Base-by-base conservation (phyloP, 2,888 invertebrate species). In the Muscina levida region DNA sequence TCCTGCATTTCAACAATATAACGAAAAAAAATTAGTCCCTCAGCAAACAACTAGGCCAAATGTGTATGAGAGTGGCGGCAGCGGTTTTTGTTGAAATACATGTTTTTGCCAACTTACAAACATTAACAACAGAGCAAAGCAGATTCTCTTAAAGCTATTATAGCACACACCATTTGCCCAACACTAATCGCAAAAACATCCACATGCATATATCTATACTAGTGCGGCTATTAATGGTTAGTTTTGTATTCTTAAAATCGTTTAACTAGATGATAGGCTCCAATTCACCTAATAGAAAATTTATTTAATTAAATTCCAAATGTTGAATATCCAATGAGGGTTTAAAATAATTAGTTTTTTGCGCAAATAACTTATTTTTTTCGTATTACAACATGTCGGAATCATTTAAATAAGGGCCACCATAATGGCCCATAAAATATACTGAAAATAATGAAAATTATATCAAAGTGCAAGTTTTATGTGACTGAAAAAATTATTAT, bases 1-100 rank as follows among this genome's bases (percentile, higher is more conserved):
- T 77, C 72, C 78, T 76, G 78, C 26, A 72, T 77, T 71, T 77
- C 72, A 78, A 72, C 77, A 77, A 74, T 51, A 76, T 76, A 76
- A 76, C 77, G n/a, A n/a, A n/a, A 77, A 72, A 77, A 72, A 70
- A 74, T 74, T 74, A 46, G 59, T 76, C 76, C 67, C 68, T 24
- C n/a, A 39, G 56, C 19, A n/a, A 31, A 62, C 66, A 81, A 77
- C 67, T 81, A 74, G 81, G 81, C 77, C 81, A 81, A 75, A 67
- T 74, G 62, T 68, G 22, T 42, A 42, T 74, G 70, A 48, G 77
- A 72, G 48, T 48, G 56, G 67, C 51, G 74, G 48, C 48, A 56
- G 67, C 51, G 31, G n/a, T n/a, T n/a, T 26, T 72, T 77, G 31
- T 73, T 76, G 44, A 66, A 53, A 72, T 59, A 24, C 13, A 46